Evolutionary conservation across 2,797 vertebrate species (phyloP).

Genomic region (Microchirus variegatus): DNA sequence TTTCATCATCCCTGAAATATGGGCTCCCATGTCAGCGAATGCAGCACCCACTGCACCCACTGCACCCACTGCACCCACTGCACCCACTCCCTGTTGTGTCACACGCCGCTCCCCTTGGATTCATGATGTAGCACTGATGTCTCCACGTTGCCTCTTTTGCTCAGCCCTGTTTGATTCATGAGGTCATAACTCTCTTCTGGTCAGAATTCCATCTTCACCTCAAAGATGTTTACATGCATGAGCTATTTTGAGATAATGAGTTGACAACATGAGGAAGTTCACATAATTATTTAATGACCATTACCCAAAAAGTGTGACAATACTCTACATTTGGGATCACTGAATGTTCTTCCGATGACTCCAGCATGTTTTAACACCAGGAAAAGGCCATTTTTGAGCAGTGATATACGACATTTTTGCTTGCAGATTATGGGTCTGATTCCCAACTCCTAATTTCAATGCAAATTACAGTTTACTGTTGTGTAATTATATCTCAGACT

Average conservation of each 20-base stretch:
- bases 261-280: conserved; percentile 19
- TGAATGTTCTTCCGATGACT: no score
- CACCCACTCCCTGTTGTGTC: conserved; percentile 40
- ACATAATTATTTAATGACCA: background rate
- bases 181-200: conserved; percentile 45
- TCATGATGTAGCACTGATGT: background rate
- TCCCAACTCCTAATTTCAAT: no score
- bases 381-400: no score
- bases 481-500: no score
- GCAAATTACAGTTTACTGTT: no score
- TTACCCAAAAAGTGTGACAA: no score
- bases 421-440: no score
- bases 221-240: conserved; percentile 21
- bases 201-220: conserved; percentile 29
- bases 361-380: no score
- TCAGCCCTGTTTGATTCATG: conserved; percentile 49
- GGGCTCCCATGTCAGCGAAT: conserved; percentile 34
- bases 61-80: no score
- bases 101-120: conserved; percentile 16
- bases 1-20: conserved; percentile 70
- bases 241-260: conserved; percentile 29
- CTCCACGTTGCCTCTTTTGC: conserved; percentile 23
- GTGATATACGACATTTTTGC: no score
- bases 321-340: no score
- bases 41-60: conserved; percentile 44